Evolutionary conservation across 1,140 invertebrate genomes (phyloP).

Genomic region (Drosophila athabasca): DNA sequence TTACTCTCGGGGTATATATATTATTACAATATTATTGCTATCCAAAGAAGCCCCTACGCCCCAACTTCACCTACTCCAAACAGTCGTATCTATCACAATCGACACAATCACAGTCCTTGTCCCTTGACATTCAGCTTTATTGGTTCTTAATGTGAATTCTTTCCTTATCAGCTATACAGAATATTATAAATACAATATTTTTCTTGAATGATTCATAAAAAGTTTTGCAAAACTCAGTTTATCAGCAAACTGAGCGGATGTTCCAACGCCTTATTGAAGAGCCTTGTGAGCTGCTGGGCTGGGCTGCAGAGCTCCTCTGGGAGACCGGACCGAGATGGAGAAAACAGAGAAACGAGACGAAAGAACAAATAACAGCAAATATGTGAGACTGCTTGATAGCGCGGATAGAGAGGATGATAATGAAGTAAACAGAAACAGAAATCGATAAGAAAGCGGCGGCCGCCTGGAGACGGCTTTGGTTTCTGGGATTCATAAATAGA

Average conservation of each 20-base stretch:
- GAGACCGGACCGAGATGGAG: neutral
- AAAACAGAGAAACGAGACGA: constrained; percentile 22
- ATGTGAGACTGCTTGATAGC: constrained; percentile 74
- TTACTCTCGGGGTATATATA: constrained; percentile 59
- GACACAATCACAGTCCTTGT: constrained; percentile 23
- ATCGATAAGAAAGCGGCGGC: constrained; percentile 3
- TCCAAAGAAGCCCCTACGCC: constrained; percentile 59
- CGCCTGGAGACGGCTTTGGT: constrained; percentile 19
- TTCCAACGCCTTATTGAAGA: constrained; percentile 66
- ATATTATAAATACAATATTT: constrained; percentile 13
- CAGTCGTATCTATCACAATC: constrained; percentile 7
- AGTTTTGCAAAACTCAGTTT: constrained; percentile 53
- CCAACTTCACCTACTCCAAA: constrained; percentile 1
- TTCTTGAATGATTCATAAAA: constrained; percentile 33
- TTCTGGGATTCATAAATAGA: constrained; percentile 46
- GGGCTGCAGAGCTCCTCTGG: constrained; percentile 1
- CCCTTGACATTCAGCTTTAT: too few relatives aligned
- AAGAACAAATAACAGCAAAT: constrained; percentile 66
- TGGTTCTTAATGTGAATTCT: constrained; percentile 28
- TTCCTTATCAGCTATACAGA: constrained; percentile 54
- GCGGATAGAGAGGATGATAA: constrained; percentile 6
- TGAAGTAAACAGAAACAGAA: constrained; percentile 42
- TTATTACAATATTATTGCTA: constrained; percentile 45
- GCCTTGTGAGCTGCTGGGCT: constrained; percentile 23
- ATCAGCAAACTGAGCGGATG: constrained; percentile 71